These are phyloP conservation scores for Pseudochirops corinnae DNA, from an alignment of 2,797 vertebrate genomes.

Conservation along the genomic window DNA sequence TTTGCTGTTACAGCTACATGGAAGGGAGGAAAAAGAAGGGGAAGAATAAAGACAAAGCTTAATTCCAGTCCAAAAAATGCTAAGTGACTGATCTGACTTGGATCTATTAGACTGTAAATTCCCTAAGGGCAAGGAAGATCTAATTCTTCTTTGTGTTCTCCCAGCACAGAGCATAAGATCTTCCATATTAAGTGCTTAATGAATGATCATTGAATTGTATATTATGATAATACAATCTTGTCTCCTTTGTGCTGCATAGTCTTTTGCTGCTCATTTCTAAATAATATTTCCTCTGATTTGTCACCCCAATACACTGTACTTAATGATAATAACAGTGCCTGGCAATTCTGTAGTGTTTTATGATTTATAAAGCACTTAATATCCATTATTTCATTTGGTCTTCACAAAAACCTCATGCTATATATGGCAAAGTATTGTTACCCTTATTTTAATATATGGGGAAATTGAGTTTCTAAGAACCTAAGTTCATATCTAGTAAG, in stretches of 20 bases:
- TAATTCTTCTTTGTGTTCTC: not conserved
- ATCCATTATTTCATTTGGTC: not conserved
- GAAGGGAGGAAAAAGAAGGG: slow-evolving; percentile 61
- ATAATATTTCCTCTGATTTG: not conserved
- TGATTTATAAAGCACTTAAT: not conserved
- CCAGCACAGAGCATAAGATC: not conserved
- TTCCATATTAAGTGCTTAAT: not conserved
- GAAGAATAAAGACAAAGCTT: slow-evolving; percentile 40
- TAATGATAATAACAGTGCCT: not conserved
- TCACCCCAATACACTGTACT: not conserved
- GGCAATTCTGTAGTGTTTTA: not conserved
- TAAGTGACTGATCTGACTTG: slow-evolving; percentile 55
- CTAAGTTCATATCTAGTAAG: not conserved
- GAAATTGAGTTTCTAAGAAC: no score
- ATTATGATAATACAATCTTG: not conserved
- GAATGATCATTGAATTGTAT: not conserved
- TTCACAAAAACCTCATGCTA: not conserved
- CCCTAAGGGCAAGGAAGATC: not conserved
- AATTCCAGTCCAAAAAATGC: not conserved
- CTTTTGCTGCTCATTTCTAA: not conserved
- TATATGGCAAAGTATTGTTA: not conserved
- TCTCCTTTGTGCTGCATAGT: not conserved
- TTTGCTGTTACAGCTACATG: slow-evolving; percentile 91
- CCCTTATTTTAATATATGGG: not conserved
- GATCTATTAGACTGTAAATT: not conserved